Base-by-base conservation (phyloP, 2,113 vertebrate species). In the Toxotes chatareus region DNA sequence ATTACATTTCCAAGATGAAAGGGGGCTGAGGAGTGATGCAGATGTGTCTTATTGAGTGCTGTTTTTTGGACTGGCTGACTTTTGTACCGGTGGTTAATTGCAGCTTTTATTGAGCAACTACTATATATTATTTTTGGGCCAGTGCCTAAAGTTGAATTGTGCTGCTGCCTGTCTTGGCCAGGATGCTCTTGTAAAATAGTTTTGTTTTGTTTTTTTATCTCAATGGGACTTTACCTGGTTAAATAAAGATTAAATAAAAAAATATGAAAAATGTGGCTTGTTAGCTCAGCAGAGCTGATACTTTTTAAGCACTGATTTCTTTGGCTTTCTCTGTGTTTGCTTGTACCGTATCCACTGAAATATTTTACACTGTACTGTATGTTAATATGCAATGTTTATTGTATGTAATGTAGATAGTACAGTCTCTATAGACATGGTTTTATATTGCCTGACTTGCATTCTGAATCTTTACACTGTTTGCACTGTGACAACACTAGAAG, bases 1-100 rank as follows among this genome's bases (percentile, higher is more conserved):
- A 23, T 78, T 74, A 36, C 27, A 21, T 79, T 75, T 27, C n/a
- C 7, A 2, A 80, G 85, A 83, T 83, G 76, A 87, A 80, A 79
- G 63, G 16, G 6, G 21, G 14, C 51, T 19, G 46, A 62, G 56
- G 42, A 73, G 47, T 10, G 56, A 64, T 66, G 73, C 53, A 80
- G 57, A 74, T 78, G 73, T 73, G 16, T 62, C 34, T 38, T 42
- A 38, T 31, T 32, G 76, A 76, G 53, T 38, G 72, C 40, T 80
- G 75, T 71, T 77, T 65, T 76, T 59, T 70, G 76, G 66, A 53
- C 76, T 55, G 31, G 38, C 16, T 27, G n/a, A 31, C 63, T 72
- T 84, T 76, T 60, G 27, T 56, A 1, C 31, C 5, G 19, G 38
- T 79, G 46, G 27, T 75, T 61, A 42, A 31, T 40, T 32, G n/a